A percentile compares a stretch with the other conserved stretches of the same genome.
These are phyloP conservation scores for Alosa sapidissima DNA, from an alignment of 2,797 vertebrate genomes.

Conservation along the genomic window DNA sequence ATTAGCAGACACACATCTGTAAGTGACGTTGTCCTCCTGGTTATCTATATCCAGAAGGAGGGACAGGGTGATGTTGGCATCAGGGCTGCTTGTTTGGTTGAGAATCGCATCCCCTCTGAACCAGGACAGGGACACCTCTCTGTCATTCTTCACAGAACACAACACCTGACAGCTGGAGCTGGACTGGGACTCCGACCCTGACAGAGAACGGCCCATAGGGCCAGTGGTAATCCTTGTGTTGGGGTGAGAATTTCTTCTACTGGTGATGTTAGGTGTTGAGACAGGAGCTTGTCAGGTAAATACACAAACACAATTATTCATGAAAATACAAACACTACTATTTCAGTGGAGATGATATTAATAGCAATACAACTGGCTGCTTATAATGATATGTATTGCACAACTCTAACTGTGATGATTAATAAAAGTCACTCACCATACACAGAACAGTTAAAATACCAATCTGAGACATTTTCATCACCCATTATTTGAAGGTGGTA, in stretches of 20 bases:
- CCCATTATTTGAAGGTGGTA: background rate
- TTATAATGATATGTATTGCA: no score
- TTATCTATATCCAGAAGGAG: slow-evolving; percentile 30
- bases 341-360: no score
- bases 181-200: background rate
- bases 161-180: background rate
- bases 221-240: background rate
- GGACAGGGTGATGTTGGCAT: slow-evolving; percentile 11
- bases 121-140: slow-evolving; percentile 32
- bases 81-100: slow-evolving; percentile 4
- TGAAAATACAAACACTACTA: no score
- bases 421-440: background rate
- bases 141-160: slow-evolving; percentile 28
- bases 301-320: background rate
- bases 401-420: background rate
- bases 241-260: background rate
- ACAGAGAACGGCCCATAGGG: background rate
- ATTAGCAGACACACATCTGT: slow-evolving; percentile 33
- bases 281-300: background rate
- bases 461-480: background rate
- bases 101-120: slow-evolving; percentile 9
- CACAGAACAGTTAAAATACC: background rate
- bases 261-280: background rate
- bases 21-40: background rate
- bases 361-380: no score